These are phyloP conservation scores for Protobothrops mucrosquamatus DNA, from an alignment of 2,113 vertebrate species.

Conservation along the genomic window DNA sequence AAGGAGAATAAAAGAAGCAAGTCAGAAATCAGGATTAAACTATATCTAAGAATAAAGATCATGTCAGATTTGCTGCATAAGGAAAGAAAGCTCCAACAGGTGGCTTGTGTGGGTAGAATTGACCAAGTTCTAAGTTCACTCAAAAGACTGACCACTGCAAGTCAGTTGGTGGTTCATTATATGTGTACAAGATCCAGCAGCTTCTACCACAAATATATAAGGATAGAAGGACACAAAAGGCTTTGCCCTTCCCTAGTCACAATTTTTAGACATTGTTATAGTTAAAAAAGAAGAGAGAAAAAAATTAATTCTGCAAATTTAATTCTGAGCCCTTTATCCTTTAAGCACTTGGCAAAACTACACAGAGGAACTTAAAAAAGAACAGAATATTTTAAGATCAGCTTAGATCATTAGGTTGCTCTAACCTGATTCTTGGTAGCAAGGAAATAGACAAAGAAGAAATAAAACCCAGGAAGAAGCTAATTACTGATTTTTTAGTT, in stretches of 20 bases:
- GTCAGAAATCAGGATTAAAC: neutral
- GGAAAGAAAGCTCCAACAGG: neutral
- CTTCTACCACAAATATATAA: neutral
- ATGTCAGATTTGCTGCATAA: neutral
- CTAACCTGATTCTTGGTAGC: neutral
- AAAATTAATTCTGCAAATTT: neutral
- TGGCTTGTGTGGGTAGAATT: neutral
- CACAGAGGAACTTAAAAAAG: neutral
- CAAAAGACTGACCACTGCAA: neutral
- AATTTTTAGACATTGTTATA: neutral
- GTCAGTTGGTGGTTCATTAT: neutral
- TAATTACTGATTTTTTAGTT: neutral
- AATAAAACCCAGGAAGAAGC: neutral
- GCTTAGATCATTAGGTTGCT: neutral
- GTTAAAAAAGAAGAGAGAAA: neutral
- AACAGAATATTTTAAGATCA: neutral
- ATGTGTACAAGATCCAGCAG: neutral
- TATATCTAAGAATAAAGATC: neutral
- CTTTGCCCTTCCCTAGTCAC: neutral
- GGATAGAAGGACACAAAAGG: neutral
- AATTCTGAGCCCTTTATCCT: neutral
- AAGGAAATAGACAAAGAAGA: neutral
- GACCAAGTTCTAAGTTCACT: neutral
- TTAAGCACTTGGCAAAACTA: neutral
- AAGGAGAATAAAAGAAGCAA: neutral